Evolutionary conservation across 2,797 vertebrate species (phyloP).

Genomic region (Sternarchorhynchus goeldii): DNA sequence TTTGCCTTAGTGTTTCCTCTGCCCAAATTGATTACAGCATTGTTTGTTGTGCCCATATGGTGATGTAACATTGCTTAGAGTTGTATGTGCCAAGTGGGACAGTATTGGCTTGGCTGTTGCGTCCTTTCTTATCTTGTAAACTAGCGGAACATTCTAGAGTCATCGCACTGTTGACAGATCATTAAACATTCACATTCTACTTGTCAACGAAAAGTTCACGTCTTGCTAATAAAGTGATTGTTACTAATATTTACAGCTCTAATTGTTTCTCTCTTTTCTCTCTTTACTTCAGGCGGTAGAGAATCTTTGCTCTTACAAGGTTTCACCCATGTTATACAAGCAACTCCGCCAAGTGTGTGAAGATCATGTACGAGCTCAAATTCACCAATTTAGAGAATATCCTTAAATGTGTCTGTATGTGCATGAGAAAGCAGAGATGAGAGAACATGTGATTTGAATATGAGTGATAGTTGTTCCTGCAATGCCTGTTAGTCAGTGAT

Average conservation of each 20-base stretch:
- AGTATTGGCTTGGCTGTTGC: not conserved
- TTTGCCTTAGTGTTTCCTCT: not conserved
- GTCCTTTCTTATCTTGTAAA: slow-evolving; percentile 25
- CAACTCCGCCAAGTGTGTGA: slow-evolving; percentile 96
- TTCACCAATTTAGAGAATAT: slow-evolving; percentile 99
- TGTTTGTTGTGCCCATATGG: not conserved
- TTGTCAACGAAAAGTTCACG: too few species aligned
- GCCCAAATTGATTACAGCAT: not conserved
- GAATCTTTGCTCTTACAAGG: slow-evolving; percentile 99
- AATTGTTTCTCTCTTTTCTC: not conserved
- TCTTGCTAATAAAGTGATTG: not conserved
- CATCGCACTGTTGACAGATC: too few species aligned
- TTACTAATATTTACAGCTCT: too few species aligned
- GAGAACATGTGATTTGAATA: not conserved
- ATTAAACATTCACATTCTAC: too few species aligned
- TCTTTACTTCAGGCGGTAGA: slow-evolving; percentile 87
- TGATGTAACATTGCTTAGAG: not conserved
- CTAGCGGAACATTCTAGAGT: slow-evolving; percentile 18
- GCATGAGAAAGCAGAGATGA: not conserved
- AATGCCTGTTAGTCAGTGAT: not conserved
- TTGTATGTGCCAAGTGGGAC: not conserved
- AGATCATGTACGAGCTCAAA: slow-evolving; percentile 98
- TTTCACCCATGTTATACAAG: slow-evolving; percentile 97
- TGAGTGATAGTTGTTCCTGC: not conserved
- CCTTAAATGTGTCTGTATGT: slow-evolving; percentile 74